phyloP scores from a whole-genome alignment of 1,140 invertebrate genomes.

The Acromyrmex echinatior region DNA sequence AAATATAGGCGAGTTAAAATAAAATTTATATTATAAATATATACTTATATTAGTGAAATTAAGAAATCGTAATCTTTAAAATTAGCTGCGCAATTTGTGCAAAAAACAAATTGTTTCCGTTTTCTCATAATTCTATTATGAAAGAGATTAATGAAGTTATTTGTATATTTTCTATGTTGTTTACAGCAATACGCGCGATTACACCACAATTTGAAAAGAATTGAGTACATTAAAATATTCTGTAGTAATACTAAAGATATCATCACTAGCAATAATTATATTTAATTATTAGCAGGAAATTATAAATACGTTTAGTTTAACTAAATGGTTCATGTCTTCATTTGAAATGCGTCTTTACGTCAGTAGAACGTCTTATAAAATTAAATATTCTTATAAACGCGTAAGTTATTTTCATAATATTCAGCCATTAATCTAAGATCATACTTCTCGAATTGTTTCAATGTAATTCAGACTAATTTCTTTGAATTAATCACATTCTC shows the following conservation, averaged over 20 bases:
- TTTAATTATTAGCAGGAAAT: conserved; percentile 22
- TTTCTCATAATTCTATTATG: background rate
- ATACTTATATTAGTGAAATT: background rate
- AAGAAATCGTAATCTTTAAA: background rate
- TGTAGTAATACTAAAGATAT: background rate
- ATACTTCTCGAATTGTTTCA: background rate
- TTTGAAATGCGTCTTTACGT: background rate
- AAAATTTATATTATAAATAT: background rate
- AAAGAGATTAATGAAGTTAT: background rate
- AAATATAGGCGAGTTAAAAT: conserved; percentile 3
- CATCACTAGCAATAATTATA: background rate
- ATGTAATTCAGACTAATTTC: background rate
- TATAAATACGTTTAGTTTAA: background rate
- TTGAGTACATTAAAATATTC: background rate
- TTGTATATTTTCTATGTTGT: background rate
- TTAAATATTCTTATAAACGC: background rate
- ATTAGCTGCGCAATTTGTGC: background rate
- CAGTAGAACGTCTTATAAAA: background rate
- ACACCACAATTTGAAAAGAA: background rate
- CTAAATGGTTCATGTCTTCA: background rate
- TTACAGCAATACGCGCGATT: background rate
- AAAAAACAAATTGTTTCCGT: background rate
- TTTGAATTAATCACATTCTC: no score
- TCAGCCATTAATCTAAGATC: background rate
- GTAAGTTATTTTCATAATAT: background rate